phyloP scores from a whole-genome alignment of 2,888 invertebrate genomes.

The Tachystola acroxantha region DNA sequence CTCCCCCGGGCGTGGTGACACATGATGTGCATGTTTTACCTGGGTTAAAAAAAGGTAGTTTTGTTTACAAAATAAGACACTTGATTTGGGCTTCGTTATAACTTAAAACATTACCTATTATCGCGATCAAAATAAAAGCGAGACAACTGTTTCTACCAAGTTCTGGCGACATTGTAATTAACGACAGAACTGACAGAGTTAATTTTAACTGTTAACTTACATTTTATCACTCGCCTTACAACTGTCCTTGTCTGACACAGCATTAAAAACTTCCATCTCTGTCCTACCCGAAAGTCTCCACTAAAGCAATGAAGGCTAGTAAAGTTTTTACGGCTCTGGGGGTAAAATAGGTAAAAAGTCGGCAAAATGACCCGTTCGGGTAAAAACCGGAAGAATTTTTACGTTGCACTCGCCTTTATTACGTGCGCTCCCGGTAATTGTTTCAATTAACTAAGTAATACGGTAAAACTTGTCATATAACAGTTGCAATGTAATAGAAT shows the following conservation, averaged over 20 bases:
- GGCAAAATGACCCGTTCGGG: not conserved
- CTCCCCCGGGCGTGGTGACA: no score
- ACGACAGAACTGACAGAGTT: slow-evolving; percentile 19
- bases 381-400: slow-evolving; percentile 33
- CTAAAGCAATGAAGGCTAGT: slow-evolving; percentile 27
- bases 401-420: slow-evolving; percentile 30
- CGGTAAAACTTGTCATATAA: not conserved
- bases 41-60: no score
- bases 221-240: slow-evolving; percentile 30
- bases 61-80: no score
- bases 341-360: slow-evolving; percentile 20
- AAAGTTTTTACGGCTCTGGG: slow-evolving; percentile 43
- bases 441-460: slow-evolving; percentile 51
- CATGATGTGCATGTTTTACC: no score
- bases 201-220: slow-evolving; percentile 38
- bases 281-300: slow-evolving; percentile 21
- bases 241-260: slow-evolving; percentile 21
- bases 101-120: no score
- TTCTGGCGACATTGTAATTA: no score
- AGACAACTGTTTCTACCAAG: no score
- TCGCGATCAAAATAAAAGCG: no score
- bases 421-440: slow-evolving; percentile 41
- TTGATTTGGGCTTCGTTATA: no score
- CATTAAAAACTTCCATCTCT: slow-evolving; percentile 11
- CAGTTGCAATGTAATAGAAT: not conserved